Evolutionary conservation across 1,140 invertebrate species (phyloP).

Genomic region (Lasioglossum baleicum): DNA sequence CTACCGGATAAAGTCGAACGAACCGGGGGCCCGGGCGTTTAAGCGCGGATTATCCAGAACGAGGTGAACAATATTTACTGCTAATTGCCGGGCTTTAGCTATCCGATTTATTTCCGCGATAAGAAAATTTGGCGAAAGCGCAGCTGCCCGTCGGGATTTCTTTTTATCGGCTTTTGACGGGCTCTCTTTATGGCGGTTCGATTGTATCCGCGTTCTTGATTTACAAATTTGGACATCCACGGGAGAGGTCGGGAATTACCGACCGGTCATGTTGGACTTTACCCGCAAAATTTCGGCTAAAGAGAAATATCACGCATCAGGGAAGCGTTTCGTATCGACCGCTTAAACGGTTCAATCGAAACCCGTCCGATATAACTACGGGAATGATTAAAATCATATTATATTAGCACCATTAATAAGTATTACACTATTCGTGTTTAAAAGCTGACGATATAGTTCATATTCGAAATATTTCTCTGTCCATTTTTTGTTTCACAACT

Average conservation of each 20-base stretch:
- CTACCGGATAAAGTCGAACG: slow-evolving; percentile 63
- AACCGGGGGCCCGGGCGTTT: slow-evolving; percentile 47
- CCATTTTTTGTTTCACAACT: too few species aligned
- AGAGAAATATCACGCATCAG: neutral
- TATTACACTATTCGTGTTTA: too few species aligned
- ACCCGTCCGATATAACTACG: too few species aligned
- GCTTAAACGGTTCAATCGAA: too few species aligned
- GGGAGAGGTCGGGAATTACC: too few species aligned
- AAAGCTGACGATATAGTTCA: too few species aligned
- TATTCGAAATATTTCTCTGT: too few species aligned
- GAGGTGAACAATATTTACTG: slow-evolving; percentile 62
- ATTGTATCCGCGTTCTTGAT: neutral
- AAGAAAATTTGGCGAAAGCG: slow-evolving; percentile 41
- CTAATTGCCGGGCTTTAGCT: slow-evolving; percentile 55
- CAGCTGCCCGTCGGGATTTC: slow-evolving; percentile 1
- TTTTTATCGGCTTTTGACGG: slow-evolving; percentile 1
- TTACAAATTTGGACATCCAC: neutral
- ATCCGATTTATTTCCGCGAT: slow-evolving; percentile 51
- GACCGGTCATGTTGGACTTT: too few species aligned
- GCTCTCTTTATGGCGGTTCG: neutral
- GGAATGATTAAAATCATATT: too few species aligned
- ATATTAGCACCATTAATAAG: too few species aligned
- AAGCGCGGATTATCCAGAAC: slow-evolving; percentile 58
- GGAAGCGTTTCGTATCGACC: neutral
- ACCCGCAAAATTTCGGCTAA: neutral